A percentile compares a stretch with the other conserved stretches of the same genome.
phyloP scores from a whole-genome alignment of 2,113 vertebrate genomes.

The Oryzias celebensis region DNA sequence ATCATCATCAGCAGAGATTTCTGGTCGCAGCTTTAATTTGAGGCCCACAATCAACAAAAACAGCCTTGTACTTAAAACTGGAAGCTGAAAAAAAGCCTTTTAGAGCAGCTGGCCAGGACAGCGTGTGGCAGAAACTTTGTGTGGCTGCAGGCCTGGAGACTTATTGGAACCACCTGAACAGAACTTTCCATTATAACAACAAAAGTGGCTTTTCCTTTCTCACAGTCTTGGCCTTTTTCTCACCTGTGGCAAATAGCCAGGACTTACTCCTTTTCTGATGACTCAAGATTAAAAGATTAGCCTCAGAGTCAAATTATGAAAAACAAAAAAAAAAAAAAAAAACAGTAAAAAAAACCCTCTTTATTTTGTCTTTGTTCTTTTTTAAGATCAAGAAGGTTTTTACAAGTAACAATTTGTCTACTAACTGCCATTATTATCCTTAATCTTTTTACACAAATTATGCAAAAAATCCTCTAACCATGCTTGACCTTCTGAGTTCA shows the following conservation, averaged over 20 bases:
- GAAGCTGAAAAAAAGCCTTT: conserved; percentile 7
- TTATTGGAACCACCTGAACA: conserved; percentile 62
- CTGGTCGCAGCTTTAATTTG: conserved; percentile 27
- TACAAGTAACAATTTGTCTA: no score
- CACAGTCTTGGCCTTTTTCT: conserved; percentile 11
- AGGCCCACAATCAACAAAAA: conserved; percentile 27
- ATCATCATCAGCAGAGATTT: not conserved
- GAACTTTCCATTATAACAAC: conserved; percentile 46
- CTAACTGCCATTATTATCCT: no score
- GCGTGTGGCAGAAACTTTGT: conserved; percentile 52
- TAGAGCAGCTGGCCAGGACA: conserved; percentile 39
- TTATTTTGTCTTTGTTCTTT: not conserved
- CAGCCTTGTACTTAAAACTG: conserved; percentile 24
- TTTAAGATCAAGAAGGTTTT: not conserved
- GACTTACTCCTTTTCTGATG: conserved; percentile 12
- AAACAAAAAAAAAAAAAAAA: not conserved
- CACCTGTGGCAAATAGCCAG: conserved; percentile 18
- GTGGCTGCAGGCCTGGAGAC: conserved; percentile 35
- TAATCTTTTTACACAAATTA: no score
- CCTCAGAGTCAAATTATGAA: conserved; percentile 9
- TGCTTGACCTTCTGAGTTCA: no score
- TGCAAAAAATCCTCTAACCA: no score
- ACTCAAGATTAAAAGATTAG: conserved; percentile 15
- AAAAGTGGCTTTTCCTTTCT: conserved; percentile 31
- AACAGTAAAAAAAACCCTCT: conserved; percentile 1